Evolutionary conservation across 2,888 invertebrate genomes (phyloP), one percentile per base, ranked within the genome.

Genomic region (Scaptomyza tumidula): DNA sequence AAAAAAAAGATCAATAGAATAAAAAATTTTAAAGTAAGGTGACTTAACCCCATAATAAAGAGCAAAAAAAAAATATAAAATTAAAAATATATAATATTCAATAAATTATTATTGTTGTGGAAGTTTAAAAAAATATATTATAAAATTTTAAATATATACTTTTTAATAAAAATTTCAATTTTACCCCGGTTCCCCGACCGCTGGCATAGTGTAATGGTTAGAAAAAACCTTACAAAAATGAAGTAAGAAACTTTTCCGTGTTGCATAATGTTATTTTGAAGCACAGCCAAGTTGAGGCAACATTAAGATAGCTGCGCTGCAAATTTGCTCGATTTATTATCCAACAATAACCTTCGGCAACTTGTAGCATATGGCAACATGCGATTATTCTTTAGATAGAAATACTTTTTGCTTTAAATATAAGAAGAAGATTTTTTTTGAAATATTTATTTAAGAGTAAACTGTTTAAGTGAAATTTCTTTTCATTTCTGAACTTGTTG

Each of bases 401-500:
- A 2, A 24, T 24, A 24, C 24, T 24, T 24, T 16, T 6, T 16
- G 3, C 0, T 16, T 16, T 6, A 1, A 24, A 4, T n/a, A 27
- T n/a, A 7, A 4, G 6, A n/a, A 37, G 7, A 6, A 19, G 19
- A 19, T 1, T 19, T 19, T 19, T 2, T 19, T 19, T 19, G 19
- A 19, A n/a, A n/a, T n/a, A n/a, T n/a, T n/a, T n/a, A 2, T 19
- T 19, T 19, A 19, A 19, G 2, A 19, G 19, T 1, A 19, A 37
- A 37, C 37, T 37, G 6, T 37, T 37, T 1, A n/a, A 14, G 6
- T 9, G 14, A 7, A 14, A 13, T 39, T 14, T 7, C 14, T 3
- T 52, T 10, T 0, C 4, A 52, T 33, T 33, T 41, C 35, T 29
- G 29, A 62, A 64, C 64, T 64, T 64, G 62, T 64, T 64, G 64